Percentiles rank a stretch among this genome's conserved stretches.
Evolutionary conservation across 2,113 vertebrate genomes (phyloP).

Genomic region (Dicaeum eximium): DNA sequence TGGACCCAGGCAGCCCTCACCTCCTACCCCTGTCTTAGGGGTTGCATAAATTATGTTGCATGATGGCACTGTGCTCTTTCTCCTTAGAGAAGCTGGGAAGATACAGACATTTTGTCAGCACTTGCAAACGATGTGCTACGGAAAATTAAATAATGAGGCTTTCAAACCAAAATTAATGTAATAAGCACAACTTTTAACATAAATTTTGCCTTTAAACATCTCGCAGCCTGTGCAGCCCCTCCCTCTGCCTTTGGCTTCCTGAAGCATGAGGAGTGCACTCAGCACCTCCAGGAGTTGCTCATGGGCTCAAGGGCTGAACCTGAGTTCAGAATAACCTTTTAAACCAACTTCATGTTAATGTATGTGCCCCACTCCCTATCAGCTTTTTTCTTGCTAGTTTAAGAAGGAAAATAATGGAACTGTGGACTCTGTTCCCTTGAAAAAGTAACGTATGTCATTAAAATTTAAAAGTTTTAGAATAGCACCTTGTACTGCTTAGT

Average conservation of each 20-base stretch:
- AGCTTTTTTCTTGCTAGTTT: background rate
- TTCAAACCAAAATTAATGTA: background rate
- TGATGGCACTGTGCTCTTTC: background rate
- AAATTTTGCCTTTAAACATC: background rate
- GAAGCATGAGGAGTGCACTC: background rate
- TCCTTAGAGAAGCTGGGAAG: background rate
- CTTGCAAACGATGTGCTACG: background rate
- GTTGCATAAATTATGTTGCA: constrained; percentile 44
- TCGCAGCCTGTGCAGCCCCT: background rate
- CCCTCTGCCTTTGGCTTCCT: background rate
- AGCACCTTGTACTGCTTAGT: constrained; percentile 14
- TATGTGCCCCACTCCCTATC: background rate
- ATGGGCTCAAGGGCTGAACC: background rate
- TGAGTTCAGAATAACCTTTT: background rate
- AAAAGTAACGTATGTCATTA: background rate
- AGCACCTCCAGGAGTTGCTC: background rate
- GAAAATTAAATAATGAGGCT: background rate
- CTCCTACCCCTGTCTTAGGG: background rate
- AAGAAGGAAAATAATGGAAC: background rate
- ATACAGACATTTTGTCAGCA: background rate
- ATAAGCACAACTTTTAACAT: background rate
- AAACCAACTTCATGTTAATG: background rate
- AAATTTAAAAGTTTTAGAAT: constrained; percentile 24
- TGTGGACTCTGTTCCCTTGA: background rate
- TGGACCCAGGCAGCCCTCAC: constrained; percentile 51